Evolutionary conservation across 2,113 vertebrate genomes (phyloP).

Genomic region (Callionymus lyra): DNA sequence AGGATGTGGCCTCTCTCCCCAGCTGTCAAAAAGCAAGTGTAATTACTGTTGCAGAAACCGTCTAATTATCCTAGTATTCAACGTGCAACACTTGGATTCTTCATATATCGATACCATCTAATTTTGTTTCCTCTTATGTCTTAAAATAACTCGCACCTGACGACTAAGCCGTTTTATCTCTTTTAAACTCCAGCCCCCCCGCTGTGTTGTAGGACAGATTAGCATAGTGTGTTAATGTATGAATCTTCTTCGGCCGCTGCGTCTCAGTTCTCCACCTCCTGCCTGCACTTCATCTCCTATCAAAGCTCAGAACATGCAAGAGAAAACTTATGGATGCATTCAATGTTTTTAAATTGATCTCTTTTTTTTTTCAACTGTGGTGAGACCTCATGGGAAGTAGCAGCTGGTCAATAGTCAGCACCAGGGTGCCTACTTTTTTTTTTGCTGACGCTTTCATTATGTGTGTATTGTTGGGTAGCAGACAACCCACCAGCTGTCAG

Average conservation of each 20-base stretch:
- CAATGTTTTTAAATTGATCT: too few species aligned
- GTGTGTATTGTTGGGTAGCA: too few species aligned
- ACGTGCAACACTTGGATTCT: constrained; percentile 18
- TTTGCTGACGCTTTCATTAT: too few species aligned
- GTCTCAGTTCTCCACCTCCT: constrained; percentile 13
- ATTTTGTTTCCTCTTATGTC: constrained; percentile 37
- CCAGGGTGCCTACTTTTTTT: too few species aligned
- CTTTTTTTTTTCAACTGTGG: too few species aligned
- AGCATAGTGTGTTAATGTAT: constrained; percentile 24
- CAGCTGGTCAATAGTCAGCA: too few species aligned
- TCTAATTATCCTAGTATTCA: constrained; percentile 41
- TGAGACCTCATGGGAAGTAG: too few species aligned
- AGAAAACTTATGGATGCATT: too few species aligned
- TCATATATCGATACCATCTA: constrained; percentile 9
- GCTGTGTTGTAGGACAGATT: constrained; percentile 36
- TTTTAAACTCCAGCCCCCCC: constrained; percentile 29
- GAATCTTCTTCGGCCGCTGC: constrained; percentile 18
- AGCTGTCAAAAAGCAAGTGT: constrained; percentile 24
- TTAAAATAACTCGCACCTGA: constrained; percentile 49
- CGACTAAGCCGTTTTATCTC: constrained; percentile 14
- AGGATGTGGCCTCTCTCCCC: constrained; percentile 23
- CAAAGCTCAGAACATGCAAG: constrained; percentile 6
- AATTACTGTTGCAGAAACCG: constrained; percentile 36
- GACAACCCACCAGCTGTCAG: too few species aligned
- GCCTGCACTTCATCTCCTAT: constrained; percentile 15